Evolutionary conservation across 2,888 invertebrate species (phyloP).

Genomic region (Drosophila emarginata): DNA sequence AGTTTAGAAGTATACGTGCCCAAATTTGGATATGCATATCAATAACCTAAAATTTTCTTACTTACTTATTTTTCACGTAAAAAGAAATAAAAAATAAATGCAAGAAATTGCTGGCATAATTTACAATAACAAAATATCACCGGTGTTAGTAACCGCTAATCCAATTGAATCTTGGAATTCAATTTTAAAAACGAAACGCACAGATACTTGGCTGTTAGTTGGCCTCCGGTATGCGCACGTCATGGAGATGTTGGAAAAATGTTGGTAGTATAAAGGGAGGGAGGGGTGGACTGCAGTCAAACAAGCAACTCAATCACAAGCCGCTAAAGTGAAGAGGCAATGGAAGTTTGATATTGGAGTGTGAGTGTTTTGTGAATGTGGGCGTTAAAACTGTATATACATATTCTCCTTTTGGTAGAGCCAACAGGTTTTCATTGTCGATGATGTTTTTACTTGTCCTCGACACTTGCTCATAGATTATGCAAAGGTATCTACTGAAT

Average conservation of each 20-base stretch:
- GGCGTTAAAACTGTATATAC: conserved; percentile 17
- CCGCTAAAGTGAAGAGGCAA: conserved; percentile 40
- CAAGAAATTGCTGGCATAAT: conserved; percentile 73
- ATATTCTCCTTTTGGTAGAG: conserved; percentile 41
- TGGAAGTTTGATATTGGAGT: too few species aligned
- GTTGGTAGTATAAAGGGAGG: background rate
- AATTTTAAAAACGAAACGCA: conserved; percentile 56
- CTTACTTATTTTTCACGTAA: conserved; percentile 29
- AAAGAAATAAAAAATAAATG: conserved; percentile 44
- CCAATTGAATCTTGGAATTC: conserved; percentile 78
- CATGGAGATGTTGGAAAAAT: background rate
- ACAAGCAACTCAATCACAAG: conserved; percentile 72
- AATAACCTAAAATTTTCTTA: conserved; percentile 73
- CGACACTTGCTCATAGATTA: conserved; percentile 81
- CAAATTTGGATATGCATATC: conserved; percentile 32
- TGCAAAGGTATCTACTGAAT: conserved; percentile 80
- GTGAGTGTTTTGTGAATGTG: conserved; percentile 7
- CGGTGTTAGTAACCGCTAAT: conserved; percentile 78
- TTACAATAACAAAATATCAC: conserved; percentile 73
- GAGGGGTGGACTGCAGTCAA: conserved; percentile 47
- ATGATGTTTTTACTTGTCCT: conserved; percentile 69
- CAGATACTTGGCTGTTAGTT: conserved; percentile 47
- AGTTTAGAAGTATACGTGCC: conserved; percentile 32
- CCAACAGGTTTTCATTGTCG: conserved; percentile 74
- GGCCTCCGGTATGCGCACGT: conserved; percentile 36